Conservation (phyloP, 2,888 invertebrate species). For the Elmis aenea region DNA sequence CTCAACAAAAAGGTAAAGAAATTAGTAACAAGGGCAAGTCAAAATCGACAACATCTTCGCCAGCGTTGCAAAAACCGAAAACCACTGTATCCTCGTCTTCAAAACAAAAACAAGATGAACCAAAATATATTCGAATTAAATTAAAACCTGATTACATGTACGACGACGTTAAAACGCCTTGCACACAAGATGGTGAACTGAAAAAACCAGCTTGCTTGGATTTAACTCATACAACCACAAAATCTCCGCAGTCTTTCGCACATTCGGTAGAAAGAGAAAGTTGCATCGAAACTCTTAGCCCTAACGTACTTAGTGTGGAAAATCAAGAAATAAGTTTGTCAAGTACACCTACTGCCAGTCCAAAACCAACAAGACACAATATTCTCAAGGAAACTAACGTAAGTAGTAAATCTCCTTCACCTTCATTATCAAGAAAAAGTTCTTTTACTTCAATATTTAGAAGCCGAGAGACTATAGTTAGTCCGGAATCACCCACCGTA, state of each 20-base stretch:
- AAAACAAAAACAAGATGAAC: slow-evolving; percentile 30
- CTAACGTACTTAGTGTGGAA: slow-evolving; percentile 20
- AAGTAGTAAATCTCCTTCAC: slow-evolving; percentile 58
- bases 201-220: slow-evolving; percentile 61
- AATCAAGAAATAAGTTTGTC: slow-evolving; percentile 29
- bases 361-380: slow-evolving; percentile 44
- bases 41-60: slow-evolving; percentile 27
- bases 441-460: slow-evolving; percentile 78
- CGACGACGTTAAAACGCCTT: slow-evolving; percentile 42
- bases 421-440: slow-evolving; percentile 69
- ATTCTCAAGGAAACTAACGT: slow-evolving; percentile 27
- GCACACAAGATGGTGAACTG: slow-evolving; percentile 35
- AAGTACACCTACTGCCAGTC: slow-evolving; percentile 46
- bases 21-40: slow-evolving; percentile 21
- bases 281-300: slow-evolving; percentile 22
- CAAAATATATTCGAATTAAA: slow-evolving; percentile 62
- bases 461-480: slow-evolving; percentile 62
- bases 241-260: slow-evolving; percentile 45
- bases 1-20: slow-evolving; percentile 14
- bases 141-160: slow-evolving; percentile 72
- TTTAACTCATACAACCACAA: slow-evolving; percentile 44
- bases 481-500: slow-evolving; percentile 57
- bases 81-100: slow-evolving; percentile 18
- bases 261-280: slow-evolving; percentile 38
- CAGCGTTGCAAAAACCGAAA: slow-evolving; percentile 15